These are phyloP conservation scores for Macrotus californicus DNA, from an alignment of 2,113 vertebrate genomes.

Conservation along the genomic window DNA sequence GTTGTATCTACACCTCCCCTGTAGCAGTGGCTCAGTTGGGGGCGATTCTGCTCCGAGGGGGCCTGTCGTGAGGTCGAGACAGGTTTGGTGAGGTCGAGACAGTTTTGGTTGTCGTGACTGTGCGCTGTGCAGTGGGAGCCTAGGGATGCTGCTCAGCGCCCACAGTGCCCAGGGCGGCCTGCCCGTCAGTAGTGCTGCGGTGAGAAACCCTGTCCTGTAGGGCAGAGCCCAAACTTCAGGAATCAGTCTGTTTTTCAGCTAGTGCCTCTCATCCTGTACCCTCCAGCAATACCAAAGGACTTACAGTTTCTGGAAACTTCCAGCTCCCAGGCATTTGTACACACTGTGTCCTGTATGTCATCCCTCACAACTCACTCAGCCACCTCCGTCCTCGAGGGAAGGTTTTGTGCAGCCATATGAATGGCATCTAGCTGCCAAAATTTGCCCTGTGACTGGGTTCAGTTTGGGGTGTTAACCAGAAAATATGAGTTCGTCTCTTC, in stretches of 20 bases:
- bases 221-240: fast-evolving
- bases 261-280: too few species aligned
- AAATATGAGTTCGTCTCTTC: not conserved
- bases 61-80: not conserved
- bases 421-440: not conserved
- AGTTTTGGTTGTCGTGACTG: not conserved
- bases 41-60: not conserved
- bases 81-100: not conserved
- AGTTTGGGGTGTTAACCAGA: fast-evolving
- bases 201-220: not conserved
- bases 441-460: not conserved
- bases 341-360: not conserved
- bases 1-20: not conserved
- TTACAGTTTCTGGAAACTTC: not conserved
- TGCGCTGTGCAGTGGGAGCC: not conserved
- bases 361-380: not conserved
- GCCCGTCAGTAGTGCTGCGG: fast-evolving
- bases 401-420: not conserved
- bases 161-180: fast-evolving
- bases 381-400: not conserved
- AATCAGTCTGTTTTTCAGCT: too few species aligned
- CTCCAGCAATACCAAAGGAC: not conserved
- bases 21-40: fast-evolving
- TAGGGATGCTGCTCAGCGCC: fast-evolving
- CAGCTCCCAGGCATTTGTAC: not conserved